Evolutionary conservation across 2,797 vertebrate genomes (phyloP).

Genomic region (Smutsia gigantea): DNA sequence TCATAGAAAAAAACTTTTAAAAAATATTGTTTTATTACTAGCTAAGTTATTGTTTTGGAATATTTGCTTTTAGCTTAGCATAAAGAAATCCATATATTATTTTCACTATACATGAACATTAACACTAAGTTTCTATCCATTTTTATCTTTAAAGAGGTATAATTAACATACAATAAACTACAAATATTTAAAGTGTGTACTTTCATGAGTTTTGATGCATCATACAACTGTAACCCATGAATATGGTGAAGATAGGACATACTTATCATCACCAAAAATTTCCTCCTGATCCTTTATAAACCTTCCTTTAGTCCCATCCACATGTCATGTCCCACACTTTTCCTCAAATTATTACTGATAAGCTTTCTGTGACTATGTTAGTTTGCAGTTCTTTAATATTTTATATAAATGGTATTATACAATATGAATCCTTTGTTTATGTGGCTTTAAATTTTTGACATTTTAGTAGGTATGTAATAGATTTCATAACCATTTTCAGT

Average conservation of each 20-base stretch:
- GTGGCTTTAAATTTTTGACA: background rate
- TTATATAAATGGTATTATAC: background rate
- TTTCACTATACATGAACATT: background rate
- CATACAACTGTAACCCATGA: background rate
- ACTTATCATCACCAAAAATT: background rate
- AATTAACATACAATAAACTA: background rate
- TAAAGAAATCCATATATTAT: slow-evolving; percentile 17
- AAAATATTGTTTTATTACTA: background rate
- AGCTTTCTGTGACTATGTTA: background rate
- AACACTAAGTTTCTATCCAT: background rate
- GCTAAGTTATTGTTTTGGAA: background rate
- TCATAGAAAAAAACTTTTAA: background rate
- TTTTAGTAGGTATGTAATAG: background rate
- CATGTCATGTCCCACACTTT: too few species aligned
- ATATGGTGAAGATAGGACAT: background rate
- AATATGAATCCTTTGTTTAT: background rate
- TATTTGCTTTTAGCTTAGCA: background rate
- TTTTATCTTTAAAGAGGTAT: background rate
- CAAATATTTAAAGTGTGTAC: background rate
- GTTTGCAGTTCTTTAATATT: background rate
- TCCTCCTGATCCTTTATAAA: background rate
- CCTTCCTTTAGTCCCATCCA: too few species aligned
- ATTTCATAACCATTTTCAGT: background rate
- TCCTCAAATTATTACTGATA: background rate
- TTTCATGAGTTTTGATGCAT: background rate